A percentile compares a stretch with the other conserved stretches of the same genome.
These are phyloP conservation scores for Galerucella calmariensis DNA, from an alignment of 2,888 invertebrate genomes.

Conservation along the genomic window DNA sequence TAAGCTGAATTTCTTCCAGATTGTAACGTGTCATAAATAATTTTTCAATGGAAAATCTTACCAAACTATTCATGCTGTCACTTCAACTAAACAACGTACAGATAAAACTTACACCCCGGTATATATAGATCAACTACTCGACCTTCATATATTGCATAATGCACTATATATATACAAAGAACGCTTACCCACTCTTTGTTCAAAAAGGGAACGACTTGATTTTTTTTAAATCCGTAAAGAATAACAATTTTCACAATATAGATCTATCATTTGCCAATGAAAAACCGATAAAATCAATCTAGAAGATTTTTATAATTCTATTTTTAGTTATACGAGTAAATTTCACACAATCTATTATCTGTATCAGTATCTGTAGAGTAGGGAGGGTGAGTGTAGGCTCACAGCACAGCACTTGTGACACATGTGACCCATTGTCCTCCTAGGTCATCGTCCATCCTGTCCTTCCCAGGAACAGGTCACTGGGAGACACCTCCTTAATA, in stretches of 20 bases:
- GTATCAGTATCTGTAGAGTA: no score
- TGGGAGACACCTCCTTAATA: no score
- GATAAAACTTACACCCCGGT: constrained; percentile 44
- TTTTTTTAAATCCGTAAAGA: background rate
- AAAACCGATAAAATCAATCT: background rate
- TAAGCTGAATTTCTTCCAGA: background rate
- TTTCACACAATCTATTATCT: no score
- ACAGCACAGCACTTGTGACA: no score
- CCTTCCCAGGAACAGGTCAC: no score
- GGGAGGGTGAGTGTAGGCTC: no score
- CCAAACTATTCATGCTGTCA: constrained; percentile 35
- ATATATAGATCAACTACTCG: constrained; percentile 45
- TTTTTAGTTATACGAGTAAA: no score
- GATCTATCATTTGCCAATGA: background rate
- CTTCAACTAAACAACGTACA: constrained; percentile 25
- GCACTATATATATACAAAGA: constrained; percentile 1
- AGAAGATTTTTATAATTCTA: background rate
- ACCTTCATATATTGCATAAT: constrained; percentile 42
- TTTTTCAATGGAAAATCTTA: constrained; percentile 7
- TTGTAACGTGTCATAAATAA: constrained; percentile 10
- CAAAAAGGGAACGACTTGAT: background rate
- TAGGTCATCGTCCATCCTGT: no score
- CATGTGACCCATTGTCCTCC: no score
- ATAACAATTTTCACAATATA: background rate
- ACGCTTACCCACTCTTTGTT: background rate